Evolutionary conservation across 2,113 vertebrate genomes (phyloP).

Genomic region (Cricetomys ansorgei): DNA sequence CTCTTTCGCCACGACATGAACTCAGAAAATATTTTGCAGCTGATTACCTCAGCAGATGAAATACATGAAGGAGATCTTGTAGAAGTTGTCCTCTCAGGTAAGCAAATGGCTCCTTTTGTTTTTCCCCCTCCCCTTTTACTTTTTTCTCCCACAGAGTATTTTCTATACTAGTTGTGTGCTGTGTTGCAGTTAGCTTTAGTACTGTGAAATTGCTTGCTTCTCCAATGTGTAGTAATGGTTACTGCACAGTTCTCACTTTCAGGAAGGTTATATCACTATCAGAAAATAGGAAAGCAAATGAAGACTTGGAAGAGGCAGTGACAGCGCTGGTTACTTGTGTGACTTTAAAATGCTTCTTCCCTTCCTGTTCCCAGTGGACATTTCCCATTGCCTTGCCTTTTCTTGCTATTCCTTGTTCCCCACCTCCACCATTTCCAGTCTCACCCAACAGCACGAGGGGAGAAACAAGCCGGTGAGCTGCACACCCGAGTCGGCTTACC

Average conservation of each 20-base stretch:
- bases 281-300: slow-evolving; percentile 37
- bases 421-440: not conserved
- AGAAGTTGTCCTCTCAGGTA: slow-evolving; percentile 98
- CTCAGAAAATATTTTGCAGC: slow-evolving; percentile 98
- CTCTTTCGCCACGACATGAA: slow-evolving; percentile 97
- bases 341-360: not conserved
- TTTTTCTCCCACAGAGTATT: not conserved
- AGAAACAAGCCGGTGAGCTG: not conserved
- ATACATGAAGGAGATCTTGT: slow-evolving; percentile 98
- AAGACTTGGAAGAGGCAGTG: slow-evolving; percentile 6
- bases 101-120: slow-evolving; percentile 65
- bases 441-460: not conserved
- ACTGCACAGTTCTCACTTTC: slow-evolving; percentile 1
- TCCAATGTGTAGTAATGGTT: slow-evolving; percentile 35
- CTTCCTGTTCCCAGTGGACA: not conserved
- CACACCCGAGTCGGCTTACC: not conserved
- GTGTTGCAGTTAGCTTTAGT: not conserved
- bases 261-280: slow-evolving; percentile 35
- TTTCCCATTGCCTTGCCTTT: not conserved
- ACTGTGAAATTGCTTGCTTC: not conserved
- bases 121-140: not conserved
- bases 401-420: not conserved
- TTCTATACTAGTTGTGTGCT: slow-evolving; percentile 9
- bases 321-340: not conserved
- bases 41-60: slow-evolving; percentile 95